Evolutionary conservation across 1,140 invertebrate genomes (phyloP).

Genomic region (Drosophila triauraria): DNA sequence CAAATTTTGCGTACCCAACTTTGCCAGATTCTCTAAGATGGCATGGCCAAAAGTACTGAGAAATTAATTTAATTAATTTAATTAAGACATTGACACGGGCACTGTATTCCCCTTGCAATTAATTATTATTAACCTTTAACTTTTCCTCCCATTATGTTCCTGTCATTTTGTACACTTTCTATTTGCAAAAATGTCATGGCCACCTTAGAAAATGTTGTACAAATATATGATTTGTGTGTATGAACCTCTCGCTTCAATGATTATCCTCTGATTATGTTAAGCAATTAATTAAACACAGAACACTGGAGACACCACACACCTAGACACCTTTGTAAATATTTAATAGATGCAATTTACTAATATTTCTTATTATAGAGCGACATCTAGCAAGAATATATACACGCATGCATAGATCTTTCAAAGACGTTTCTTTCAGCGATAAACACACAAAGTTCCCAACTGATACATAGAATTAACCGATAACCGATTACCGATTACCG

Average conservation of each 20-base stretch:
- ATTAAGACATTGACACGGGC: too few relatives aligned
- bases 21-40: too few relatives aligned
- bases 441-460: not conserved
- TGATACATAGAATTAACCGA: not conserved
- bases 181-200: not conserved
- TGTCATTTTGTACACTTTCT: not conserved
- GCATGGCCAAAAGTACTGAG: too few relatives aligned
- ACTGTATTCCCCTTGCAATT: too few relatives aligned
- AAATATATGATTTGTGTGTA: not conserved
- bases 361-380: not conserved
- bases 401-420: slow-evolving; percentile 7
- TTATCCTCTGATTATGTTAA: not conserved
- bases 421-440: slow-evolving; percentile 17
- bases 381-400: not conserved
- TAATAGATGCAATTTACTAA: too few relatives aligned
- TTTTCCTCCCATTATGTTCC: too few relatives aligned
- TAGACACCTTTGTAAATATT: slow-evolving; percentile 1
- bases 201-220: not conserved
- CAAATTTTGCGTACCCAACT: not conserved
- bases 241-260: not conserved
- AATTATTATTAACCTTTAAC: too few relatives aligned
- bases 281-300: not conserved
- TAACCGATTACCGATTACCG: too few relatives aligned
- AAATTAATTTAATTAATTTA: too few relatives aligned
- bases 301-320: not conserved